phyloP scores from a whole-genome alignment of 2,113 vertebrate genomes.

The Nansenia antarctica region DNA sequence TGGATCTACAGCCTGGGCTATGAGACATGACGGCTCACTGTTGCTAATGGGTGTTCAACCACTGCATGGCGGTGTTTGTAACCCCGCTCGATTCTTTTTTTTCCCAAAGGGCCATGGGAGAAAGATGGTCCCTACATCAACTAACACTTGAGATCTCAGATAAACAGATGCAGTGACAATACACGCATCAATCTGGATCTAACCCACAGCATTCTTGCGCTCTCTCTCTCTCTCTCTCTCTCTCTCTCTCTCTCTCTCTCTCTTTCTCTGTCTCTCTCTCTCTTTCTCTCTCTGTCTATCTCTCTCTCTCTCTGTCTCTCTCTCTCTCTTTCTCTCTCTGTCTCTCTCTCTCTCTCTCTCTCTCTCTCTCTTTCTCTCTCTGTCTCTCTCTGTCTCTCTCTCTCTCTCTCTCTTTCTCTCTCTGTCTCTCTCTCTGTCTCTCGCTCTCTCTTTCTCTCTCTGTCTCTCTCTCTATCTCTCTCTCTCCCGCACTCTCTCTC shows the following conservation, averaged over 20 bases:
- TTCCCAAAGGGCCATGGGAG: slow-evolving; percentile 33
- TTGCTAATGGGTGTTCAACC: slow-evolving; percentile 30
- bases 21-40: slow-evolving; percentile 38
- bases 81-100: background rate
- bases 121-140: slow-evolving; percentile 53
- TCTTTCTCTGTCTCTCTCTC: background rate
- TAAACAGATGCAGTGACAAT: slow-evolving; percentile 49
- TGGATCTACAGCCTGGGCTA: slow-evolving; percentile 30
- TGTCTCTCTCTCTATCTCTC: background rate
- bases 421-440: background rate
- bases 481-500: background rate
- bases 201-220: slow-evolving; percentile 58
- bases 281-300: background rate
- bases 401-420: background rate
- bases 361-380: background rate
- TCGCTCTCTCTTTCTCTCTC: background rate
- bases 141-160: slow-evolving; percentile 46
- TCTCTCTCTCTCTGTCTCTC: background rate
- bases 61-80: slow-evolving; percentile 45
- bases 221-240: slow-evolving; percentile 17
- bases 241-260: background rate
- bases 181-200: slow-evolving; percentile 51
- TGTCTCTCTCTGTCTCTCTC: background rate
- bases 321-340: background rate
- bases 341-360: background rate